Evolutionary conservation across 1,140 invertebrate species (phyloP).

Genomic region (Eupristina koningsbergeri): DNA sequence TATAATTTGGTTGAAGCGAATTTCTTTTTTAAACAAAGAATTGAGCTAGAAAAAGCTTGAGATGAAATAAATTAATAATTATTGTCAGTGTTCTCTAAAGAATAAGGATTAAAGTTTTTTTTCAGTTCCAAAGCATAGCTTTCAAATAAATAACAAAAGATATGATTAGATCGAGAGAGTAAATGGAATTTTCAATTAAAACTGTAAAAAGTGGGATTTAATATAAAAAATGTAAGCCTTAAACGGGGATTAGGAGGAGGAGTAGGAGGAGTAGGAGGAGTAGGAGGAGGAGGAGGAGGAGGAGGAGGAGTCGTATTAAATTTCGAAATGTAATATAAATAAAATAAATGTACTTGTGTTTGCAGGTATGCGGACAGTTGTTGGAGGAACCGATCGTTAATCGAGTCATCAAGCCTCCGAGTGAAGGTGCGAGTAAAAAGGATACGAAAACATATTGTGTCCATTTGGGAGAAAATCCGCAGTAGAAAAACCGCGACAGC

Average conservation of each 20-base stretch:
- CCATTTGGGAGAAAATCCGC: neutral
- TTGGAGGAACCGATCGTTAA: neutral
- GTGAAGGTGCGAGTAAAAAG: neutral
- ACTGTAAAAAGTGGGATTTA: neutral
- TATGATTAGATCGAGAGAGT: neutral
- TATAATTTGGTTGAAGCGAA: neutral
- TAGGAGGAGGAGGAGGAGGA: too few relatives aligned
- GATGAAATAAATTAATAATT: neutral
- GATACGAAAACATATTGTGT: neutral
- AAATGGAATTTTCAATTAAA: constrained; percentile 12
- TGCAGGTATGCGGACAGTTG: neutral
- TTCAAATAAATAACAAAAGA: constrained; percentile 1
- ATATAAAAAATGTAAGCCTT: neutral
- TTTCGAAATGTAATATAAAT: neutral
- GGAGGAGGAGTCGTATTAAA: neutral
- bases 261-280: too few relatives aligned
- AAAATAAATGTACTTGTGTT: neutral
- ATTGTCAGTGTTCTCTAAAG: neutral
- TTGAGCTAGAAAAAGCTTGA: neutral
- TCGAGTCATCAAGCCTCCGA: neutral
- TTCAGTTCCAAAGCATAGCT: neutral
- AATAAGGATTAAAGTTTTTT: constrained; percentile 17
- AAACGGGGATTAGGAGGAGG: neutral
- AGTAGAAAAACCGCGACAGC: neutral
- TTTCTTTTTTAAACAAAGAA: neutral